These are phyloP conservation scores for Phrynocephalus forsythii DNA, from an alignment of 2,797 vertebrate genomes.

Conservation along the genomic window DNA sequence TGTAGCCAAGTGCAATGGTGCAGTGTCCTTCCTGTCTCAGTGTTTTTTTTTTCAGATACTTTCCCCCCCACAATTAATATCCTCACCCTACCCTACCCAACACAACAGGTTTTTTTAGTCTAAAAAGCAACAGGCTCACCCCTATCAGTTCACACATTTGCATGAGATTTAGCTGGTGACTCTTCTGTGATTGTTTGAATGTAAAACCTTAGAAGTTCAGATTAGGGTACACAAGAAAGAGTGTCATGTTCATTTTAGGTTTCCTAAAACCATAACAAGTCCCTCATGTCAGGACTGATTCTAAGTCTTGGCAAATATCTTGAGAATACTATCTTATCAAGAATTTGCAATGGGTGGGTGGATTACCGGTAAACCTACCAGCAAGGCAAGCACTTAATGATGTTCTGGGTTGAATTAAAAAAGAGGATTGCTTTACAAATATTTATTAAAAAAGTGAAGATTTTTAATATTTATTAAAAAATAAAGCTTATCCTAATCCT, in stretches of 20 bases:
- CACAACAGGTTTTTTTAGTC: slow-evolving; percentile 1
- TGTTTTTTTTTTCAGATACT: background rate
- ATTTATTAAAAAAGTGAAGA: too few species aligned
- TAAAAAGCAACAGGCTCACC: background rate
- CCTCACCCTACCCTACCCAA: background rate
- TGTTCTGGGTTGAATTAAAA: background rate
- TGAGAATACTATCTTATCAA: background rate
- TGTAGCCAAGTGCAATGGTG: background rate
- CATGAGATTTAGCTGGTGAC: background rate
- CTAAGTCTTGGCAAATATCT: background rate
- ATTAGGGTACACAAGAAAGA: background rate
- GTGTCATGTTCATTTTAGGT: background rate
- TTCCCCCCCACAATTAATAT: background rate
- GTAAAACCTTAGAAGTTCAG: background rate
- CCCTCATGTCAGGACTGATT: background rate
- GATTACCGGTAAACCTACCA: background rate
- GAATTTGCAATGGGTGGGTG: background rate
- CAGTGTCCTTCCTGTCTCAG: background rate
- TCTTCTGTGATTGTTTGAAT: background rate
- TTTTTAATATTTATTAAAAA: too few species aligned
- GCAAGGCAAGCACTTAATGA: background rate
- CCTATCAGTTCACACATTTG: background rate
- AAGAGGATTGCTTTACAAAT: too few species aligned
- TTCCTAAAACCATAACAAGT: background rate
- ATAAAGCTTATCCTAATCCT: too few species aligned